phyloP scores from a whole-genome alignment of 2,888 invertebrate genomes.

The Scotopteryx bipunctaria region DNA sequence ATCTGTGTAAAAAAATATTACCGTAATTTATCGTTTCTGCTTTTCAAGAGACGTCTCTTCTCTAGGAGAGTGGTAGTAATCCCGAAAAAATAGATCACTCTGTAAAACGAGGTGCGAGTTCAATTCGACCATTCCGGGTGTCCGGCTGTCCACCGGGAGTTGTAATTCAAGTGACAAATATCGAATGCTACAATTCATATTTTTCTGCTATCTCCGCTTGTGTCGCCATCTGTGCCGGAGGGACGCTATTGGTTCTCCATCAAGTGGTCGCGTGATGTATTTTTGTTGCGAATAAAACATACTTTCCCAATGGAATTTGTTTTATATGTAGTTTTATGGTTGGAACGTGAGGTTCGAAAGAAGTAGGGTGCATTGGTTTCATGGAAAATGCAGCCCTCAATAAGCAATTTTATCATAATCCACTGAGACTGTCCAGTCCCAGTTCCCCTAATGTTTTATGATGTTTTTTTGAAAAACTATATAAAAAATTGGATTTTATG shows the following conservation, averaged over 20 bases:
- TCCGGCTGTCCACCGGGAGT: conserved; percentile 74
- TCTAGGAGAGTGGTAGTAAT: conserved; percentile 16
- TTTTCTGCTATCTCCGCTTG: conserved; percentile 81
- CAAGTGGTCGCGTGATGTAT: conserved; percentile 80
- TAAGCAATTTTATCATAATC: conserved; percentile 14
- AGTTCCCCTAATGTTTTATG: not conserved
- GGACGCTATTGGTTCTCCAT: conserved; percentile 81
- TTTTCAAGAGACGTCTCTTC: not conserved
- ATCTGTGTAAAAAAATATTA: too few species aligned
- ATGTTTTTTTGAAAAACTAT: not conserved
- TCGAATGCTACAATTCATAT: conserved; percentile 82
- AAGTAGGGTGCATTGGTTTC: conserved; percentile 54
- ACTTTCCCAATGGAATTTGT: conserved; percentile 78
- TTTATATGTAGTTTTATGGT: conserved; percentile 77
- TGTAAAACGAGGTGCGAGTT: conserved; percentile 75
- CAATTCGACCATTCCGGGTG: conserved; percentile 64
- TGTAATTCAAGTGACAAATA: conserved; percentile 84
- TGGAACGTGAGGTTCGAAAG: conserved; percentile 66
- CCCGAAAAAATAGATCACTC: conserved; percentile 70
- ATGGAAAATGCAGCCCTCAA: conserved; percentile 54
- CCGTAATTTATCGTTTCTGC: not conserved
- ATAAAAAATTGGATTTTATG: not conserved
- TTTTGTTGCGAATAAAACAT: conserved; percentile 80
- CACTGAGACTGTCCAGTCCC: conserved; percentile 5
- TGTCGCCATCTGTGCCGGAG: conserved; percentile 80